Conservation (phyloP, 2,797 vertebrate species). For the Pangasius mekongensis region DNA sequence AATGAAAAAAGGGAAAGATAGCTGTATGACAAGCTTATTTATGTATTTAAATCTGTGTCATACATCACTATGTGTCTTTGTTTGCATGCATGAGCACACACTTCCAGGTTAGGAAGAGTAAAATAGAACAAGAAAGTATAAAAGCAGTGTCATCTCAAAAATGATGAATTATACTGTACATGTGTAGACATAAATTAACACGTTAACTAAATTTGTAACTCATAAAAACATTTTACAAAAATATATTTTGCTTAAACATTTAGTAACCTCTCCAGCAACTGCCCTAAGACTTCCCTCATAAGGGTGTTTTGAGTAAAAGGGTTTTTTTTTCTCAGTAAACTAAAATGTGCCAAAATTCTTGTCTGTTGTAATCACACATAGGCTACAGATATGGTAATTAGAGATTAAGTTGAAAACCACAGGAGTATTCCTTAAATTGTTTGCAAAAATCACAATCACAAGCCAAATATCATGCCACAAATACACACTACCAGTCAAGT, state of each 20-base stretch:
- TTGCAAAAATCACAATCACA: background rate
- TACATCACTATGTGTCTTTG: background rate
- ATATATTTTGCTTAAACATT: background rate
- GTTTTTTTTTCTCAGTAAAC: background rate
- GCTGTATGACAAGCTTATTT: background rate
- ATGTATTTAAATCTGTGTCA: background rate
- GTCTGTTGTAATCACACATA: background rate
- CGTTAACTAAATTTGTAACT: background rate
- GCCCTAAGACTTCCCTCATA: background rate
- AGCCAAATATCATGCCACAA: background rate
- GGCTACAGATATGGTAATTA: background rate
- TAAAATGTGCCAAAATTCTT: constrained; percentile 4
- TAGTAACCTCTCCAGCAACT: background rate
- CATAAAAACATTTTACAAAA: background rate
- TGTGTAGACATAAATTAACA: background rate
- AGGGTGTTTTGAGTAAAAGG: background rate
- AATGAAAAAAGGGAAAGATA: background rate
- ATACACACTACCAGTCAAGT: background rate
- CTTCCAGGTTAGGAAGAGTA: background rate
- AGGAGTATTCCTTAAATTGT: background rate
- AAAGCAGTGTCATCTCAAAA: background rate
- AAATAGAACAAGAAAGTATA: background rate
- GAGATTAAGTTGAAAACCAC: background rate
- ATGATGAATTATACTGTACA: background rate
- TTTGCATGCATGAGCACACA: background rate